Conservation (phyloP, 2,888 invertebrate species). For the Sinohyriopsis cumingii region DNA sequence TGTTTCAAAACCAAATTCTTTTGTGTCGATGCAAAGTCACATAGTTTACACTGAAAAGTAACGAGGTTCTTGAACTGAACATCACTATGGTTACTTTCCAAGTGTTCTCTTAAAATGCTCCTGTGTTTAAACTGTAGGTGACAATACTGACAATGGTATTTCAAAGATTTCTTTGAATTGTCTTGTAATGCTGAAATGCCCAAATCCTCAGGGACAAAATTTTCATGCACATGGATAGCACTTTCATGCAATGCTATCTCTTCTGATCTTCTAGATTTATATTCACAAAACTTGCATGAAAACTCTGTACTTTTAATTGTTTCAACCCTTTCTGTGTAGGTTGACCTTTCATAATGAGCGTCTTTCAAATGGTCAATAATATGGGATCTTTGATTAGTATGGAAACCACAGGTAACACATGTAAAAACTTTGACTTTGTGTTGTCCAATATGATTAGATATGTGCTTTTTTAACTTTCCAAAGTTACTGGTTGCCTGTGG, state of each 20-base stretch:
- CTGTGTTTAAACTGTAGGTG: slow-evolving; percentile 32
- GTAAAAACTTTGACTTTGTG: slow-evolving; percentile 35
- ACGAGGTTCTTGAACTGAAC: slow-evolving; percentile 30
- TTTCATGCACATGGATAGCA: slow-evolving; percentile 12
- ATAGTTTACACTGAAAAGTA: slow-evolving; percentile 43
- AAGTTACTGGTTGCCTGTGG: slow-evolving; percentile 26
- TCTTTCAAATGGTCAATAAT: slow-evolving; percentile 37
- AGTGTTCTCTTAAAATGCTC: slow-evolving; percentile 30
- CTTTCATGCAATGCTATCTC: slow-evolving; percentile 32
- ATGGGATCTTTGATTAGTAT: slow-evolving; percentile 34
- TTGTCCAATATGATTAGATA: slow-evolving; percentile 37
- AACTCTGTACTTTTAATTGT: slow-evolving; percentile 21
- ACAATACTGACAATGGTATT: slow-evolving; percentile 46
- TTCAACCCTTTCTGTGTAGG: slow-evolving; percentile 19
- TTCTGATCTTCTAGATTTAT: slow-evolving; percentile 25
- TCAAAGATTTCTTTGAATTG: slow-evolving; percentile 6
- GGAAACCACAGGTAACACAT: slow-evolving; percentile 38
- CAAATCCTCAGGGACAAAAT: not conserved
- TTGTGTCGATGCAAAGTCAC: slow-evolving; percentile 41
- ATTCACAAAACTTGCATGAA: slow-evolving; percentile 34
- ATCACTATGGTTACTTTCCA: slow-evolving; percentile 22
- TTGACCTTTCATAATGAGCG: slow-evolving; percentile 22
- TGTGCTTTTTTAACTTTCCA: slow-evolving; percentile 30
- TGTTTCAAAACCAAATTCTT: slow-evolving; percentile 39
- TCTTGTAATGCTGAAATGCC: too few relatives aligned